phyloP scores from a whole-genome alignment of 1,140 invertebrate species.

The Achroia grisella region DNA sequence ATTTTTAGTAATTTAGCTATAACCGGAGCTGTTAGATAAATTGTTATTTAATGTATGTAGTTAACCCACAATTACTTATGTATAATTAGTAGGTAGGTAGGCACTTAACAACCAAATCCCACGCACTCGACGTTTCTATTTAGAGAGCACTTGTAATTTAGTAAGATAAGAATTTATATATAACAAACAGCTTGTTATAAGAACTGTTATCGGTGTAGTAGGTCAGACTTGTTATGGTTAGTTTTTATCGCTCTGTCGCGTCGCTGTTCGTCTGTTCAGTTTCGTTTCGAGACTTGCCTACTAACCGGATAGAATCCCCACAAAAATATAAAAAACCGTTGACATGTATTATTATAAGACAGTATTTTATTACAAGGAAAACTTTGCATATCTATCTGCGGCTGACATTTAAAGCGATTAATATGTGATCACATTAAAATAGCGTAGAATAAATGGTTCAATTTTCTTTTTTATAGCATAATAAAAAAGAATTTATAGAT shows the following conservation, averaged over 20 bases:
- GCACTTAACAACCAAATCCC: conserved; percentile 5
- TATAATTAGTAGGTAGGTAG: conserved; percentile 8
- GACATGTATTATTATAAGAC: no score
- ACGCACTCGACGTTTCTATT: conserved; percentile 19
- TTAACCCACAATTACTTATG: conserved; percentile 3
- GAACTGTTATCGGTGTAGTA: conserved; percentile 29
- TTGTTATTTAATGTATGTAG: conserved; percentile 1
- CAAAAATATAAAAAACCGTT: no score
- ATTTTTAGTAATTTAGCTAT: background rate
- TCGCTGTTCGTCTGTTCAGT: conserved; percentile 10
- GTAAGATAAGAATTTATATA: conserved; percentile 34
- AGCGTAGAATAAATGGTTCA: no score
- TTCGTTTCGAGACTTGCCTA: conserved; percentile 18
- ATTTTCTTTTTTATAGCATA: no score
- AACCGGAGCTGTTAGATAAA: background rate
- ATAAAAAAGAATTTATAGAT: no score
- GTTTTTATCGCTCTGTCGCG: conserved; percentile 21
- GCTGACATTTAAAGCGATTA: no score
- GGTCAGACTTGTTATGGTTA: conserved; percentile 36
- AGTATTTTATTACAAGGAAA: no score
- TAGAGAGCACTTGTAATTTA: conserved; percentile 34
- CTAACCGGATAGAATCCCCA: background rate
- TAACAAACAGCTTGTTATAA: conserved; percentile 34
- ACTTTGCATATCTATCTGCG: no score
- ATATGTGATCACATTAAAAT: no score